Base-by-base conservation (phyloP, 2,888 invertebrate species). In the Pterobdella sp. region DNA sequence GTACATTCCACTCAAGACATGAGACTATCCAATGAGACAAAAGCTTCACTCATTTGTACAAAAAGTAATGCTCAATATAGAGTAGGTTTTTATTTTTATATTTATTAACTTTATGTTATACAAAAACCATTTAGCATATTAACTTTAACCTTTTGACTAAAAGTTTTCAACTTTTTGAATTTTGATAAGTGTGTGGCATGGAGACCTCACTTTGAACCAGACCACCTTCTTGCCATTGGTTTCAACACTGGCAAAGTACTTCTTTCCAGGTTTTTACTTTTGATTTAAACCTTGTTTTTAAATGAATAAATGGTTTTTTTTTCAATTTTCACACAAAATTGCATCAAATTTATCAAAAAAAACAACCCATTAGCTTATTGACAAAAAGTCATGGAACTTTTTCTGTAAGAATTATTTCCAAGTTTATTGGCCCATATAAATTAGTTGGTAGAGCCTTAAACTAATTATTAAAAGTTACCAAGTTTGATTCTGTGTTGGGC, bases 161-260 rank as follows among this genome's bases (percentile, higher is more conserved):
- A n/a, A n/a, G n/a, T 64, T 64, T n/a, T n/a, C 14, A 49, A 18
- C n/a, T 18, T 49, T 26, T n/a, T 64, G 26, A 29, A 1, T 69
- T 69, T 14, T 42, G 32, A 34, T 68, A 70, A 84, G 84, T 93
- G 93, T 82, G 88, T 93, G 42, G 92, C 93, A 79, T 90, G 94
- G 81, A 91, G 91, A 79, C 92, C 92, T 34, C 87, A 88, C 72
- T 87, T 88, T 42, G 89, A 90, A 72, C 87, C 88, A 0, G 92
- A 92, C 79, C 88, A 92, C 60, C 85, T 94, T 65, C 84, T 95
- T 56, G 94, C 94, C 0, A 88, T 94, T 7, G 95, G 94, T 0
- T 88, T 93, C 80, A 89, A 90, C 0, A 93, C 90, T 85, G 94
- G 95, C n/a, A 89, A 90, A 85, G 89, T 95, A 56, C 87, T 89